phyloP scores from a whole-genome alignment of 2,888 invertebrate species.

The Cephus runcator region DNA sequence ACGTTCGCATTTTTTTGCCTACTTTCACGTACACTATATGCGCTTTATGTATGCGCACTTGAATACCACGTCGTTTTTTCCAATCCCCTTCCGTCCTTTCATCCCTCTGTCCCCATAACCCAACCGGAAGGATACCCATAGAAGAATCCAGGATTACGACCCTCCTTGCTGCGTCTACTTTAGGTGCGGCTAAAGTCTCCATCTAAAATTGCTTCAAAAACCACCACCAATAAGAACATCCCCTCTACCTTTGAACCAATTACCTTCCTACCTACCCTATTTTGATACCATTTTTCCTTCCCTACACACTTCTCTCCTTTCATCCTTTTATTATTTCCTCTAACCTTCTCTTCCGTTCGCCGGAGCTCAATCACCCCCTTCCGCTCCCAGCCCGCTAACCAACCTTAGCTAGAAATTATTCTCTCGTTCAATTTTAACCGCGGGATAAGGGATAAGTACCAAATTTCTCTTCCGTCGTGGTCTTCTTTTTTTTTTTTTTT shows the following conservation, averaged over 20 bases:
- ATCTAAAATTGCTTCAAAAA: constrained; percentile 47
- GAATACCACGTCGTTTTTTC: constrained; percentile 1
- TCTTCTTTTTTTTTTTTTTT: neutral
- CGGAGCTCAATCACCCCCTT: neutral
- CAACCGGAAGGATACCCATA: constrained; percentile 16
- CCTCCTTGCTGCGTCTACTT: constrained; percentile 20
- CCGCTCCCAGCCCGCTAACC: constrained; percentile 8
- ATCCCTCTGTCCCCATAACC: neutral
- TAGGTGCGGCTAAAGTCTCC: constrained; percentile 39
- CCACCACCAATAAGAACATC: constrained; percentile 31
- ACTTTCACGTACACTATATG: neutral
- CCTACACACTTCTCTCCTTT: constrained; percentile 12
- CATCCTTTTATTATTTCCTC: constrained; percentile 1
- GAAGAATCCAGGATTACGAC: constrained; percentile 44
- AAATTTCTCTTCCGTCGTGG: constrained; percentile 22
- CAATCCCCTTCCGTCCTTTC: neutral
- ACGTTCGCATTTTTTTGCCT: constrained; percentile 12
- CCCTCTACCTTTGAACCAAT: constrained; percentile 32
- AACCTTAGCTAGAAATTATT: constrained; percentile 35
- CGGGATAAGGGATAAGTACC: constrained; percentile 42
- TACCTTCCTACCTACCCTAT: constrained; percentile 31
- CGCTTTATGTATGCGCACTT: constrained; percentile 1
- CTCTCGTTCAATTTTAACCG: constrained; percentile 42
- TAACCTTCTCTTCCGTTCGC: neutral
- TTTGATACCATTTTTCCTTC: neutral